Evolutionary conservation across 2,888 invertebrate genomes (phyloP), one percentile per base, ranked within the genome.

Genomic region (Stomorhina lunata): DNA sequence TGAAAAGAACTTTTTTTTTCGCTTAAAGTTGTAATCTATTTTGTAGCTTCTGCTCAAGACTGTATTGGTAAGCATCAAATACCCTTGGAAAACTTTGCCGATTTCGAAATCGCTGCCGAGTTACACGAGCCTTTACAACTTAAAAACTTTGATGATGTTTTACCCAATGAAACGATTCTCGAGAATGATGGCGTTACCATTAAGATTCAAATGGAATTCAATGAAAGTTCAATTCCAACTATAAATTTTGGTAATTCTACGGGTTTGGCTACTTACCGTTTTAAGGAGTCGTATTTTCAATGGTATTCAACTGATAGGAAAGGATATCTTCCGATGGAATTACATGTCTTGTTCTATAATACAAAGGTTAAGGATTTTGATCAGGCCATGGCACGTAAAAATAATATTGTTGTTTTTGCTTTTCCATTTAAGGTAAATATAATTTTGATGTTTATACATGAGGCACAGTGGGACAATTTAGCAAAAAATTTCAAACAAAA

Each of bases 21-120:
- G 10, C 7, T 10, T 34, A 2, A 34, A 10, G 34, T 10, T 10
- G 9, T 10, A 2, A 7, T 10, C 25, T 6, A n/a, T 2, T n/a
- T 2, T 27, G 0, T 7, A 53, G 15, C 9, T 40, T 6, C 25
- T 40, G 3, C n/a, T 6, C 1, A 65, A 45, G 17, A 40, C 9
- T 76, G 76, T 15, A 48, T 66, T 55, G 66, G 76, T 4, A 76
- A 76, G 59, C 45, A 76, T 66, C 25, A 66, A 15, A 66, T 57
- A 32, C 25, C 65, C 1, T 22, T 55, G 2, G 3, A 29, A 29
- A 20, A 29, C 37, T n/a, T 34, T 2, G 12, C 1, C 15, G 29
- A n/a, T 22, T 68, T 6, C 2, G 2, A 25, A n/a, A 10, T 77
- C 7, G 22, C 6, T n/a, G n/a, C 1, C 17, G 48, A 57, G 15